Evolutionary conservation across 2,888 invertebrate species (phyloP), one percentile per base, ranked within the genome.

Genomic region (Drosophila buzzatii): DNA sequence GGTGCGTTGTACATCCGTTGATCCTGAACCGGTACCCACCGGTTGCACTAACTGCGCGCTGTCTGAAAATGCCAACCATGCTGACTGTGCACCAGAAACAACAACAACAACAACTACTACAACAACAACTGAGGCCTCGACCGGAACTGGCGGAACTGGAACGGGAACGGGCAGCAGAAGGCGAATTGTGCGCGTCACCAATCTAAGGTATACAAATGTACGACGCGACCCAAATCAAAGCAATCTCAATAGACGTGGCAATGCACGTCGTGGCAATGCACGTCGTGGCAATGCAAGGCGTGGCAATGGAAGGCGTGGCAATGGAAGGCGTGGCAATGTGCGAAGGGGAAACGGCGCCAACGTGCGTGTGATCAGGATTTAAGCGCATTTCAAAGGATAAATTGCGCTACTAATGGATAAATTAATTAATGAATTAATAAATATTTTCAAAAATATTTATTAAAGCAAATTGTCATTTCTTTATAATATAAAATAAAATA

Each of bases 21-120:
- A 18, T 37, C 71, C 71, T 6, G 8, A 53, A n/a, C n/a, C n/a
- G 14, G 0, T 35, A 5, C 71, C 71, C 12, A 14, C 10, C 0
- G 71, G 49, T 9, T 81, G 82, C 27, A 63, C 55, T 7, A 49
- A 81, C n/a, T 81, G 71, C 14, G 3, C n/a, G 1, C 16, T 18
- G 1, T 1, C 12, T 0, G 10, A 5, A 0, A 69, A 61, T 52
- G 42, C n/a, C 0, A 3, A 47, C 0, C 6, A 62, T 18, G 9
- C n/a, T 1, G 76, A 73, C 20, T 79, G 82, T 8, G 8, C 52
- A 0, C 69, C 67, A 6, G 61, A 70, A 49, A 61, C 59, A 0
- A 73, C 67, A 6, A 23, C 52, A 9, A 49, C 53, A 1, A 31
- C 67, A 7, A 10, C 49, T 1, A 14, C 58, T 3, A 18, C 76